Evolutionary conservation across 2,888 invertebrate species (phyloP).

Genomic region (Serrognathus titanus): DNA sequence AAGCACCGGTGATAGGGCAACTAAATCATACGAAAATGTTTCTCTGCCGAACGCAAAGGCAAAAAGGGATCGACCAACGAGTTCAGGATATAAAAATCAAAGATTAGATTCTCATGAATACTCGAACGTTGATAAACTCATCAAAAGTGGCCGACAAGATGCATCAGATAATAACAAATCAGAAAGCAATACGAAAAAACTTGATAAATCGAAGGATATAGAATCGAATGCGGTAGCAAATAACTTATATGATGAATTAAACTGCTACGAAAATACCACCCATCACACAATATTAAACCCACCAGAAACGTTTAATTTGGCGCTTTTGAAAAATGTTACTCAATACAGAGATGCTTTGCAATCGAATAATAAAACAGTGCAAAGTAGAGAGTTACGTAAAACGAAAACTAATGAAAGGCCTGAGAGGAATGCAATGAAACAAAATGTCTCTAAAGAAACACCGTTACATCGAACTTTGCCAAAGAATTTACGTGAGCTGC

Average conservation of each 20-base stretch:
- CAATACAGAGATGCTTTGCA: conserved; percentile 4
- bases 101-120: conserved; percentile 14
- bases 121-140: conserved; percentile 22
- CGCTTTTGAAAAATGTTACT: conserved; percentile 5
- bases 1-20: conserved; percentile 12
- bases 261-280: conserved; percentile 13
- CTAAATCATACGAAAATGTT: conserved; percentile 27
- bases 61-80: conserved; percentile 18
- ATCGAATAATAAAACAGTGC: neutral
- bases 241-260: conserved; percentile 8
- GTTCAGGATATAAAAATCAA: conserved; percentile 20
- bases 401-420: conserved; percentile 10
- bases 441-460: conserved; percentile 19
- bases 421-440: conserved; percentile 13
- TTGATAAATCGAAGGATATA: conserved; percentile 14
- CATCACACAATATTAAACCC: conserved; percentile 21
- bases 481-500: conserved; percentile 36
- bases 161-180: conserved; percentile 20
- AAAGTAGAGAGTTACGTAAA: conserved; percentile 12
- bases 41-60: conserved; percentile 12
- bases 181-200: conserved; percentile 12
- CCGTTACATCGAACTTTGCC: conserved; percentile 38
- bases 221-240: conserved; percentile 19
- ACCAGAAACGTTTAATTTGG: conserved; percentile 15
- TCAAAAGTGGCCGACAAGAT: conserved; percentile 25